These are phyloP conservation scores for Daphoenositta chrysoptera DNA, from an alignment of 2,113 vertebrate species.

Conservation along the genomic window DNA sequence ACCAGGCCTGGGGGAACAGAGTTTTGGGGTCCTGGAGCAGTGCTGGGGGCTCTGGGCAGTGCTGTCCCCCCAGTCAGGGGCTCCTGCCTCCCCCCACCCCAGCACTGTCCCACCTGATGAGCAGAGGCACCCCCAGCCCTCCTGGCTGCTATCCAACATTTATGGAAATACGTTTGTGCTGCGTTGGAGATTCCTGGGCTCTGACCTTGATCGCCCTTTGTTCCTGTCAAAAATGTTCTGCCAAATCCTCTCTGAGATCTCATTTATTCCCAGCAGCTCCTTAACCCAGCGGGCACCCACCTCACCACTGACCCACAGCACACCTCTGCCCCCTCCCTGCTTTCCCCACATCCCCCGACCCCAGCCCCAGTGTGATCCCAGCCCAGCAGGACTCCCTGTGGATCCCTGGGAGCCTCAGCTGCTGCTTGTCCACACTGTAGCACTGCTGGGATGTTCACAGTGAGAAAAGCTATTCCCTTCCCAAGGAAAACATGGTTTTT, in stretches of 20 bases:
- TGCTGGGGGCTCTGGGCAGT: not conserved
- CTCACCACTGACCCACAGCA: fast-evolving
- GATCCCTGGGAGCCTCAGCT: not conserved
- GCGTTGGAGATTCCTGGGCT: not conserved
- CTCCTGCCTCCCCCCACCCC: not conserved
- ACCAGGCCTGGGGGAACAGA: not conserved
- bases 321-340: not conserved
- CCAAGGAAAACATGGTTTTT: not conserved
- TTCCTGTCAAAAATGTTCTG: conserved; percentile 25
- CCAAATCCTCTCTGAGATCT: conserved; percentile 40
- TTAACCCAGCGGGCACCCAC: not conserved
- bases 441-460: not conserved
- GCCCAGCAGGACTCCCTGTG: not conserved
- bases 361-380: not conserved
- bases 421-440: not conserved
- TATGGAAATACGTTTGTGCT: not conserved
- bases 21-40: not conserved
- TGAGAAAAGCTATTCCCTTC: not conserved
- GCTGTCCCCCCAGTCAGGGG: not conserved
- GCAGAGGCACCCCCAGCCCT: not conserved
- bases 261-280: conserved; percentile 28
- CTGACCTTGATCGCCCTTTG: not conserved
- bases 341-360: not conserved
- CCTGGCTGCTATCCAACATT: not conserved
- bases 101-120: not conserved